Percentiles rank a stretch among this genome's conserved stretches.
These are phyloP conservation scores for Bicyclus anynana DNA, from an alignment of 1,140 invertebrate species.

Conservation along the genomic window DNA sequence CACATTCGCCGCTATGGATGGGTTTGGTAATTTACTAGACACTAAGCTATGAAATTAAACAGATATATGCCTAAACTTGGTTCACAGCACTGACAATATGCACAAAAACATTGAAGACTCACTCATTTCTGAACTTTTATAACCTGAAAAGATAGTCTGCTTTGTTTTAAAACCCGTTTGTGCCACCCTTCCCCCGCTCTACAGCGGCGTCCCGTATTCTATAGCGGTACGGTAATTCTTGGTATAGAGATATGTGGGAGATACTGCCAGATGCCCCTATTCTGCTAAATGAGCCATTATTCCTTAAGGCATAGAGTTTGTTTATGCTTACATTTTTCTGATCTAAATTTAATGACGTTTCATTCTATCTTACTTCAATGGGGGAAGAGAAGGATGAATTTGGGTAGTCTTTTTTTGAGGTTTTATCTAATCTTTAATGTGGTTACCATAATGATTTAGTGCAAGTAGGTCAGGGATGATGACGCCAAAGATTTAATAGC, in stretches of 20 bases:
- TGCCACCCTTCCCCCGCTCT: conserved; percentile 20
- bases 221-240: conserved; percentile 51
- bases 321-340: not conserved
- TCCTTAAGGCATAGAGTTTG: not conserved
- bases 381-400: not conserved
- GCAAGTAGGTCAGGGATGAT: conserved; percentile 31
- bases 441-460: conserved; percentile 16
- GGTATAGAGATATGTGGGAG: conserved; percentile 36
- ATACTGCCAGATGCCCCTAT: conserved; percentile 8
- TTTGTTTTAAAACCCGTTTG: conserved; percentile 24
- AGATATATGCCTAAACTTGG: not conserved
- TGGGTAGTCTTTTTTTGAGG: not conserved
- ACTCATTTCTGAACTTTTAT: not conserved
- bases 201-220: conserved; percentile 38
- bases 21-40: not conserved
- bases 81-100: not conserved
- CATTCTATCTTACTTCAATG: not conserved
- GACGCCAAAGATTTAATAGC: conserved; percentile 27
- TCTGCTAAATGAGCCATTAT: conserved; percentile 9
- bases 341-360: not conserved
- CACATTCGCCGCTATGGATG: not conserved
- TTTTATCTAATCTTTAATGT: conserved; percentile 18
- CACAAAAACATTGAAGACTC: not conserved
- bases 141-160: not conserved
- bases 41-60: not conserved